These are phyloP conservation scores for Drosophila incognita DNA, from an alignment of 2,888 invertebrate genomes.

Conservation along the genomic window DNA sequence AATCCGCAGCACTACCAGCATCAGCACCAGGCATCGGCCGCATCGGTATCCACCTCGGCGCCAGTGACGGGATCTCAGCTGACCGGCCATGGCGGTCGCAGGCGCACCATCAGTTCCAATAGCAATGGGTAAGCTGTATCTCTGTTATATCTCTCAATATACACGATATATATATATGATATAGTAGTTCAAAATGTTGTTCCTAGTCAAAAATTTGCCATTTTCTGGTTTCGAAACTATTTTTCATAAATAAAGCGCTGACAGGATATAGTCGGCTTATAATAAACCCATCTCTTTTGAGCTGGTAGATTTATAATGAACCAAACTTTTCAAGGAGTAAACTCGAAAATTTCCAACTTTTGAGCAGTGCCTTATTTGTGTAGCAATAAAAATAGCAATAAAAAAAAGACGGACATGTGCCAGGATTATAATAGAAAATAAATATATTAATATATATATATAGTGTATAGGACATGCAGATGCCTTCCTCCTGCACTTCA, in stretches of 20 bases:
- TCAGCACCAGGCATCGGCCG: slow-evolving; percentile 49
- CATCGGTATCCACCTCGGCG: slow-evolving; percentile 79
- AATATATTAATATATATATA: background rate
- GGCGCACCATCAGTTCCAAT: slow-evolving; percentile 85
- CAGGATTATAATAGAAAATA: background rate
- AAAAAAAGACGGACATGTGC: too few species aligned
- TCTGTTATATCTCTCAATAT: background rate
- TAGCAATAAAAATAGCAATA: too few species aligned
- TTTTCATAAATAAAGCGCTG: too few species aligned
- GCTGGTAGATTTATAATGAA: too few species aligned
- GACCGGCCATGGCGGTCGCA: slow-evolving; percentile 71
- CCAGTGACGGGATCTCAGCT: slow-evolving; percentile 71
- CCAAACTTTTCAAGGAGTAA: too few species aligned
- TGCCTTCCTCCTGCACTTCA: background rate
- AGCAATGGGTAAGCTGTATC: slow-evolving; percentile 83
- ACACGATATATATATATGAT: background rate
- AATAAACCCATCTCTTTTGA: too few species aligned
- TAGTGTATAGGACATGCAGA: background rate
- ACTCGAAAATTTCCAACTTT: too few species aligned
- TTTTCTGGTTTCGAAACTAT: background rate
- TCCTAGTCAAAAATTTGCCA: background rate
- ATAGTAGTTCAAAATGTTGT: background rate
- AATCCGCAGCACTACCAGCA: slow-evolving; percentile 45
- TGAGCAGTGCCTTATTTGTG: too few species aligned
- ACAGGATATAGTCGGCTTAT: too few species aligned